Evolutionary conservation across 2,888 invertebrate genomes (phyloP), one percentile per base, ranked within the genome.

Genomic region (Hanleya hanleyi): DNA sequence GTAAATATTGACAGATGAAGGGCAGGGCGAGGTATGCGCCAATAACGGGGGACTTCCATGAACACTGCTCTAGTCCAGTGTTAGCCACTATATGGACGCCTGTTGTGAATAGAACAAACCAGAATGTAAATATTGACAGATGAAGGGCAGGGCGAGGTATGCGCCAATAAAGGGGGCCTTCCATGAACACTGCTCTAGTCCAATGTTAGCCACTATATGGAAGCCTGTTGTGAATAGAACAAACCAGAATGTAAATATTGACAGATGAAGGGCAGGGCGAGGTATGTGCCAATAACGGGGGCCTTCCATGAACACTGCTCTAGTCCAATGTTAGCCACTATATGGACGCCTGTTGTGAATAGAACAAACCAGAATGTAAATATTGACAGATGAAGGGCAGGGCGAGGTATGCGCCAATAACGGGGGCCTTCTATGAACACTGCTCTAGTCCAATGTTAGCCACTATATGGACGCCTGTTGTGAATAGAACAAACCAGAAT

Each of bases 31-130:
- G 94, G 82, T 94, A 94, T 0, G 97, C 94, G 0, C 93, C 94
- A 0, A 93, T 68, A 0, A 96, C 87, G 0, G 96, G 93, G 87
- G 94, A 93, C 92, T 94, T 94, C 38, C 96, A 92, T 0, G 92
- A 91, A 0, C 97, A 97, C 83, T 93, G 92, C 87, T 97, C 95
- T 1, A 94, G 93, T 0, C 97, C 97, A 77, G 97, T 94, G 86
- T 97, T 98, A 35, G 97, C 97, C 9, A 97, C 96, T 0, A 94
- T 92, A 94, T 96, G 96, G 0, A 97, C 95, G 82, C 97, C 98
- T 96, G 88, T 29, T 90, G 87, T 32, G 57, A 74, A 69, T 70
- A 67, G 67, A 70, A 41, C 47, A 71, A 66, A 5, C n/a, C n/a
- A n/a, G n/a, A n/a, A n/a, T n/a, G n/a, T n/a, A n/a, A n/a, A n/a